Percentiles rank a stretch among this genome's conserved stretches.
Evolutionary conservation across 2,797 vertebrate species (phyloP).

Genomic region (Oreortyx pictus): DNA sequence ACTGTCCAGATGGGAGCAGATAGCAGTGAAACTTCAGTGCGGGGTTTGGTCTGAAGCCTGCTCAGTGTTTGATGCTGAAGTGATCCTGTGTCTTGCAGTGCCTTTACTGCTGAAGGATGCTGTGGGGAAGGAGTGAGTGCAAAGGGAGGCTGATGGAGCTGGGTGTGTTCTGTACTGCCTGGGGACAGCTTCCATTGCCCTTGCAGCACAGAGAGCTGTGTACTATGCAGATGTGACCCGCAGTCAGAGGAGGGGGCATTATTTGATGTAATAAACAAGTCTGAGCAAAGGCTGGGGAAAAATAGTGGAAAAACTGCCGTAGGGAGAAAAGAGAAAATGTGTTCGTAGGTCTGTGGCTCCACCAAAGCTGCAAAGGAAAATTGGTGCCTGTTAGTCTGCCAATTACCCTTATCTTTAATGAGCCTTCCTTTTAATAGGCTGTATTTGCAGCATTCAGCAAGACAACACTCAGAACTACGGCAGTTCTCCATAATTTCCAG

Average conservation of each 20-base stretch:
- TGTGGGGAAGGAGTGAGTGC: neutral
- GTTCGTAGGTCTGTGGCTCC: neutral
- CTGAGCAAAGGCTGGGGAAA: neutral
- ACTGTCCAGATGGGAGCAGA: neutral
- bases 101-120: neutral
- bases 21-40: neutral
- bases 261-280: neutral
- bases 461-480: neutral
- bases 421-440: neutral
- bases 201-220: accelerated
- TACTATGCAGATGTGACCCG: accelerated
- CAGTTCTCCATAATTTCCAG: neutral
- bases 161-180: neutral
- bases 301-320: neutral
- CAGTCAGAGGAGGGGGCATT: neutral
- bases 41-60: neutral
- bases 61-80: neutral
- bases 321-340: neutral
- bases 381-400: neutral
- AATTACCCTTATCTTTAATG: neutral
- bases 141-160: neutral
- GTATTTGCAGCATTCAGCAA: neutral
- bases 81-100: accelerated
- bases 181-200: neutral
- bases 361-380: neutral